phyloP scores from a whole-genome alignment of 2,113 vertebrate species.

The Dunckerocampus dactyliophorus region DNA sequence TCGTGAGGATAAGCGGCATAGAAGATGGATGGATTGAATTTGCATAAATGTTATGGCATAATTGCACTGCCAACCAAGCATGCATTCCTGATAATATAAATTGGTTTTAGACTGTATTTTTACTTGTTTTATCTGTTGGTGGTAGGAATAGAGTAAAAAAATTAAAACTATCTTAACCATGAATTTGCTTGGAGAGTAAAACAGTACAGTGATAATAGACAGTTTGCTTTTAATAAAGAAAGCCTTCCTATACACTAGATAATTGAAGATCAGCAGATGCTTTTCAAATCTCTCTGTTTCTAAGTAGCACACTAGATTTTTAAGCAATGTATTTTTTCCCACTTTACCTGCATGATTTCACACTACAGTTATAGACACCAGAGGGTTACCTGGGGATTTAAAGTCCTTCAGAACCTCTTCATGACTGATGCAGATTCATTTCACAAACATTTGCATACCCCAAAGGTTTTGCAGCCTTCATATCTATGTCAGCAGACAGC shows the following conservation, averaged over 20 bases:
- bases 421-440: conserved; percentile 37
- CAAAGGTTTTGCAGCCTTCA: conserved; percentile 44
- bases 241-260: neutral
- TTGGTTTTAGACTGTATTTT: too few species aligned
- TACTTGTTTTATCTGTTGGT: too few species aligned
- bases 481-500: conserved; percentile 31
- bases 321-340: conserved; percentile 8
- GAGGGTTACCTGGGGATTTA: conserved; percentile 41
- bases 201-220: neutral
- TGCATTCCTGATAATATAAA: too few species aligned
- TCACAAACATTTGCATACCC: conserved; percentile 51
- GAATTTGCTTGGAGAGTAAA: conserved; percentile 10
- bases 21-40: too few species aligned
- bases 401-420: conserved; percentile 27
- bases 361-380: conserved; percentile 13
- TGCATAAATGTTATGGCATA: too few species aligned
- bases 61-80: too few species aligned
- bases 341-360: conserved; percentile 9
- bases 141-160: too few species aligned
- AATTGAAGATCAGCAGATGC: neutral
- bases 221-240: too few species aligned
- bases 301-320: conserved; percentile 16
- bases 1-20: too few species aligned
- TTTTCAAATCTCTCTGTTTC: neutral
- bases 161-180: neutral